Evolutionary conservation across 2,888 invertebrate species (phyloP).

Genomic region (Apomyelois bistriatella): DNA sequence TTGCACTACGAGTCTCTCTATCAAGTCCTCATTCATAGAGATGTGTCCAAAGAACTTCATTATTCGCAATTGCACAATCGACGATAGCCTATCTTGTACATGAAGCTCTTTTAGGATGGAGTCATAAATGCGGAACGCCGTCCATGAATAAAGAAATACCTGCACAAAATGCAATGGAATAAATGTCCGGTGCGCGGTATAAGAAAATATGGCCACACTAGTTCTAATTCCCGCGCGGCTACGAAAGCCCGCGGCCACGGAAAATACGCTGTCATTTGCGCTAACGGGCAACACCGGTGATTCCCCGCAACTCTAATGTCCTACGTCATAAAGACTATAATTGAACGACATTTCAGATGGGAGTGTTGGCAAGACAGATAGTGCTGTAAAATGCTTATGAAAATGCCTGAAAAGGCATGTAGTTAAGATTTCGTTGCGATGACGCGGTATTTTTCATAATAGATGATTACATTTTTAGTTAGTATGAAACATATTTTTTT

Average conservation of each 20-base stretch:
- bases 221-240: constrained; percentile 27
- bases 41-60: too few relatives aligned
- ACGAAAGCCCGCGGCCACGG: constrained; percentile 24
- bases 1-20: too few relatives aligned
- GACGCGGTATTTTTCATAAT: constrained; percentile 6
- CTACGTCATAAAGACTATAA: constrained; percentile 6
- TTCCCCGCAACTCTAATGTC: constrained; percentile 8
- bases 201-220: not conserved
- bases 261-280: constrained; percentile 26
- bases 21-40: too few relatives aligned
- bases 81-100: too few relatives aligned
- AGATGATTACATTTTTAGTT: constrained; percentile 2
- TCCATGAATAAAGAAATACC: too few relatives aligned
- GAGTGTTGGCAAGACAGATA: constrained; percentile 11
- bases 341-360: not conserved
- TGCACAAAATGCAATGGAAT: not conserved
- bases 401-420: constrained; percentile 9
- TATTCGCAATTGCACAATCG: too few relatives aligned
- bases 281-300: constrained; percentile 14
- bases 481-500: not conserved
- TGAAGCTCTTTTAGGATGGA: too few relatives aligned
- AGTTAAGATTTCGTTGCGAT: constrained; percentile 14
- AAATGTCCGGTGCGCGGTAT: too few relatives aligned
- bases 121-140: too few relatives aligned
- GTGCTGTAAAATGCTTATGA: constrained; percentile 12